Evolutionary conservation across 2,888 invertebrate genomes (phyloP).

Genomic region (Hyposoter dolosus): DNA sequence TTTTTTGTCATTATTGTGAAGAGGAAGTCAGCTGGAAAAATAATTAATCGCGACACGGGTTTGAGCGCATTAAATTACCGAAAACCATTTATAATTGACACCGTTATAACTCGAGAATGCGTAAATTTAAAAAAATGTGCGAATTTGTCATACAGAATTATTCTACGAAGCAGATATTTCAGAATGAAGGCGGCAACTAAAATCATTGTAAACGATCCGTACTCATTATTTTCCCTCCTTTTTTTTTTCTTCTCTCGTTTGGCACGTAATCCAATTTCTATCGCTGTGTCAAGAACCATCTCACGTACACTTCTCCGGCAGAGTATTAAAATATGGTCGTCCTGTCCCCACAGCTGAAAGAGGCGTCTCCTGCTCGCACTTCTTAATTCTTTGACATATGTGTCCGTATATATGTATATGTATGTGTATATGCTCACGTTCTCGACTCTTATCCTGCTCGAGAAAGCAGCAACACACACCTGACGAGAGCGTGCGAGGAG

Average conservation of each 20-base stretch:
- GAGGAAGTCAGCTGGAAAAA: slow-evolving; percentile 28
- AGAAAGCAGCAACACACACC: slow-evolving; percentile 61
- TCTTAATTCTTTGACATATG: slow-evolving; percentile 53
- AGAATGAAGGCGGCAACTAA: neutral
- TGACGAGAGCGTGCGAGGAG: slow-evolving; percentile 64
- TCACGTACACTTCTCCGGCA: slow-evolving; percentile 18
- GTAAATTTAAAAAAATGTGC: neutral
- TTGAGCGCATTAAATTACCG: neutral
- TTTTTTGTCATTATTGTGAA: slow-evolving; percentile 34
- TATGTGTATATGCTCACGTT: neutral
- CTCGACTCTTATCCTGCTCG: slow-evolving; percentile 60
- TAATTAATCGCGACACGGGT: neutral
- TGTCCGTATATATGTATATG: neutral
- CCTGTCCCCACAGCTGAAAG: slow-evolving; percentile 42
- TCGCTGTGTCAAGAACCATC: slow-evolving; percentile 62
- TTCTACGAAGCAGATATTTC: neutral
- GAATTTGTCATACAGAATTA: neutral
- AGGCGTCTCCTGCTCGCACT: slow-evolving; percentile 65
- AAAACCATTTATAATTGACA: slow-evolving; percentile 2
- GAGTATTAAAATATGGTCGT: slow-evolving; percentile 53
- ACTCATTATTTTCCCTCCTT: slow-evolving; percentile 20
- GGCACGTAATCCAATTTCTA: slow-evolving; percentile 55
- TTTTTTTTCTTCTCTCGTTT: slow-evolving; percentile 15
- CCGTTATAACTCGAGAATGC: neutral
- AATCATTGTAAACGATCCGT: slow-evolving; percentile 25